Percentiles rank a stretch among this genome's conserved stretches.
phyloP scores from a whole-genome alignment of 2,113 vertebrate genomes.

The Plectropomus leopardus region DNA sequence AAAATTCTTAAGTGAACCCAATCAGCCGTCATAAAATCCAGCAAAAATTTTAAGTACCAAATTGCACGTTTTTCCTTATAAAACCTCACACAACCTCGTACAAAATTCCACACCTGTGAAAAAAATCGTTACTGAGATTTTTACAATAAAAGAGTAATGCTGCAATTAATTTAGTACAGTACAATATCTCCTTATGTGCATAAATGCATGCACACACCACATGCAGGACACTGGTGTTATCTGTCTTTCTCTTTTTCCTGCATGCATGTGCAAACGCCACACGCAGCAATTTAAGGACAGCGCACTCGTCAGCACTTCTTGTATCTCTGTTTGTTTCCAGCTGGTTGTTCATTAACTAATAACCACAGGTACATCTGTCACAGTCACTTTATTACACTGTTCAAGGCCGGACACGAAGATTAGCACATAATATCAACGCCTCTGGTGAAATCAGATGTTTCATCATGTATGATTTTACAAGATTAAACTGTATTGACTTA shows the following conservation, averaged over 20 bases:
- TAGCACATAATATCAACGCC: slow-evolving; percentile 4
- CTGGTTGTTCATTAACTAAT: slow-evolving; percentile 64
- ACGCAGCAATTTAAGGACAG: background rate
- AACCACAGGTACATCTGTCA: background rate
- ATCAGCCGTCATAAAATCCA: no score
- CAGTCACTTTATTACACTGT: slow-evolving; percentile 31
- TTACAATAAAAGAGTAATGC: background rate
- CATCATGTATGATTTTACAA: no score
- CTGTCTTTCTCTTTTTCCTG: background rate
- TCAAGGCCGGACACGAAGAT: slow-evolving; percentile 57
- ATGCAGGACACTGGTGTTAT: background rate
- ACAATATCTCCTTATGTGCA: background rate
- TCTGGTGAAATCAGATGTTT: background rate
- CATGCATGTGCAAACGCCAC: background rate
- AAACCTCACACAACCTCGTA: no score
- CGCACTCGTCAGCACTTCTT: slow-evolving; percentile 60
- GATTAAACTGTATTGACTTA: no score
- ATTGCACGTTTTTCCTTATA: no score
- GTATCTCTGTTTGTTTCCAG: slow-evolving; percentile 46
- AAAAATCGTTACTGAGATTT: background rate
- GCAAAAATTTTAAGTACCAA: no score
- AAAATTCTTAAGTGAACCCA: no score
- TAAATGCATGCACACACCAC: slow-evolving; percentile 2
- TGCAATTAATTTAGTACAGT: background rate
- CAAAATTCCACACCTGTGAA: background rate